phyloP scores from a whole-genome alignment of 2,888 invertebrate genomes.

The Scaptomyza tumidula region DNA sequence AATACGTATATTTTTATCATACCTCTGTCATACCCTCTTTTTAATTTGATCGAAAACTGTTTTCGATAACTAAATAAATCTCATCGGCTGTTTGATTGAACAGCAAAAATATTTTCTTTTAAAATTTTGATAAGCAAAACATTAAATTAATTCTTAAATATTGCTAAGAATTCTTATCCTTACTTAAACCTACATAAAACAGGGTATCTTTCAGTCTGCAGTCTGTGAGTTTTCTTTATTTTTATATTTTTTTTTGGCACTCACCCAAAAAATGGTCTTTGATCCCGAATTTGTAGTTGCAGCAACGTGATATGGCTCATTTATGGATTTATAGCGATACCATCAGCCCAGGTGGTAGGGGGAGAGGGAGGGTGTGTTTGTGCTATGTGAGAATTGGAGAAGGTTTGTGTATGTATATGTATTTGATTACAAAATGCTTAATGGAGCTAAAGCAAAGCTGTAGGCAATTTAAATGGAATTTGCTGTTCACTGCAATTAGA shows the following conservation, averaged over 20 bases:
- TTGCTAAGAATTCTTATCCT: no score
- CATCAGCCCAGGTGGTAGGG: no score
- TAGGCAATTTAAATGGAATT: slow-evolving; percentile 56
- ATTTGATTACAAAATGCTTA: slow-evolving; percentile 64
- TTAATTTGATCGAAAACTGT: no score
- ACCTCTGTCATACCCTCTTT: background rate
- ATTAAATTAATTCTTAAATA: no score
- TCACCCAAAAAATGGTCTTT: slow-evolving; percentile 24
- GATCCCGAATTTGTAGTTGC: slow-evolving; percentile 43
- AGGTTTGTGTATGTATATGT: slow-evolving; percentile 13
- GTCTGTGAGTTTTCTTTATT: background rate
- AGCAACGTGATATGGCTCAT: slow-evolving; percentile 70
- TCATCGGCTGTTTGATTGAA: no score
- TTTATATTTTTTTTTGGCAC: slow-evolving; percentile 7
- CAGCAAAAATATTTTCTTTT: no score
- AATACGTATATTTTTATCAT: background rate
- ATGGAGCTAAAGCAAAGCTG: slow-evolving; percentile 28
- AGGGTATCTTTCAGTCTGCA: background rate
- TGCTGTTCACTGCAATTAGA: slow-evolving; percentile 69
- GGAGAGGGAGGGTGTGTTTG: no score
- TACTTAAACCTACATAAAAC: no score
- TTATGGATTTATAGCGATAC: slow-evolving; percentile 56
- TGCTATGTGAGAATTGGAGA: no score
- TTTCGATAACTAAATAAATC: no score
- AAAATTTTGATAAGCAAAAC: no score